These are phyloP conservation scores for Ptyas mucosa DNA, from an alignment of 2,113 vertebrate species.

Conservation along the genomic window DNA sequence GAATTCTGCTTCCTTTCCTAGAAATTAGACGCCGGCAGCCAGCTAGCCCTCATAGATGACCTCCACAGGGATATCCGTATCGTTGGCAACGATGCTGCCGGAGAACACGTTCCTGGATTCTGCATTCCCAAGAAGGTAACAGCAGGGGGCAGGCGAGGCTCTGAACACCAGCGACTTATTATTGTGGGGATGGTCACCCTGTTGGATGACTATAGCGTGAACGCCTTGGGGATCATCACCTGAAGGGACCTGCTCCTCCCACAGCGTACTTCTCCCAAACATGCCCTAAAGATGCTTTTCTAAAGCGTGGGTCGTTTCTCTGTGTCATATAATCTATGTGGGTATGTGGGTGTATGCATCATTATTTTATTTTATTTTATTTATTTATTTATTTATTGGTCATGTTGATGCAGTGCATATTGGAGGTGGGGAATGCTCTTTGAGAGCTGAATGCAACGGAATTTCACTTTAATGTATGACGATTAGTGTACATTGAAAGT, in stretches of 20 bases:
- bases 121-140: constrained; percentile 96
- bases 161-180: too few relatives aligned
- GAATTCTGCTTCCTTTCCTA: constrained; percentile 50
- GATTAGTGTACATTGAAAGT: too few relatives aligned
- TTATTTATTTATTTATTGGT: too few relatives aligned
- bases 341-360: too few relatives aligned
- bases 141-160: background rate
- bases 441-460: too few relatives aligned
- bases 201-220: background rate
- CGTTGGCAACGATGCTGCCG: constrained; percentile 84
- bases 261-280: background rate
- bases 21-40: constrained; percentile 94
- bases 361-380: too few relatives aligned
- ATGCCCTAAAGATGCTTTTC: background rate
- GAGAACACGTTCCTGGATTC: constrained; percentile 91
- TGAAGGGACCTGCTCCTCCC: background rate
- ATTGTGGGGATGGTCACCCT: background rate
- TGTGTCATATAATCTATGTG: too few relatives aligned
- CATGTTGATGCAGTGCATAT: too few relatives aligned
- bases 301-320: too few relatives aligned
- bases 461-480: too few relatives aligned
- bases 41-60: constrained; percentile 92
- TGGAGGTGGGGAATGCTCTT: too few relatives aligned
- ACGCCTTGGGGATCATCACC: background rate
- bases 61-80: constrained; percentile 90